Evolutionary conservation across 2,888 invertebrate genomes (phyloP).

Genomic region (Pyrochroa serraticornis): DNA sequence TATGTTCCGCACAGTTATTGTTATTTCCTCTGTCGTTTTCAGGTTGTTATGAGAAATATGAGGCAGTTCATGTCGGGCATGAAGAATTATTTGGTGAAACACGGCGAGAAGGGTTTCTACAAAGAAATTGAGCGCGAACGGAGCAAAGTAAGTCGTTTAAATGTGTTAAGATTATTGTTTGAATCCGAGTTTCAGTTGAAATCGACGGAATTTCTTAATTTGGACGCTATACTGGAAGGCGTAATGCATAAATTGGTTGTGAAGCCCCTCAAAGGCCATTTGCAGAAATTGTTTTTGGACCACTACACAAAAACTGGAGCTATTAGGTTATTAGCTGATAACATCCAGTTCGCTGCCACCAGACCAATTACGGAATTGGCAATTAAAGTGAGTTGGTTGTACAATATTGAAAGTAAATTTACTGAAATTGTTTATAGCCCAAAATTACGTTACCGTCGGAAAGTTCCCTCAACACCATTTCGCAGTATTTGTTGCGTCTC

Average conservation of each 20-base stretch:
- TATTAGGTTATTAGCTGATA: slow-evolving; percentile 74
- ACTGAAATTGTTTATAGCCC: slow-evolving; percentile 57
- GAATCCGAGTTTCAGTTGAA: slow-evolving; percentile 65
- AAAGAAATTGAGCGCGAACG: slow-evolving; percentile 88
- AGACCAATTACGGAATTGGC: slow-evolving; percentile 73
- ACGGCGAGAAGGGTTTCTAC: slow-evolving; percentile 92
- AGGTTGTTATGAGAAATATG: slow-evolving; percentile 81
- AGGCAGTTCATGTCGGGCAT: slow-evolving; percentile 98
- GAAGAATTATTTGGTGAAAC: slow-evolving; percentile 96
- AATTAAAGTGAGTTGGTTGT: slow-evolving; percentile 62
- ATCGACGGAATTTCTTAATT: slow-evolving; percentile 89
- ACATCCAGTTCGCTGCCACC: slow-evolving; percentile 71
- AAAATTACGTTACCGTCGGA: slow-evolving; percentile 79
- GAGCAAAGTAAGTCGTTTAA: slow-evolving; percentile 65
- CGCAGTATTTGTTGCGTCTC: slow-evolving; percentile 78
- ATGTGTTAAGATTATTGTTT: slow-evolving; percentile 13
- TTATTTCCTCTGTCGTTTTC: slow-evolving; percentile 57
- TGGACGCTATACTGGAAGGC: slow-evolving; percentile 93
- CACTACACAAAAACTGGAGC: slow-evolving; percentile 81
- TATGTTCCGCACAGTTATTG: background rate
- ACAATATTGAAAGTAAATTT: too few relatives aligned
- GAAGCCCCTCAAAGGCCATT: slow-evolving; percentile 80
- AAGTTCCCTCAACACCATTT: slow-evolving; percentile 76
- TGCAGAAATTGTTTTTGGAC: slow-evolving; percentile 85
- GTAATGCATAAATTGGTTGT: slow-evolving; percentile 93